Evolutionary conservation across 2,888 invertebrate species (phyloP).

Genomic region (Chironomus tentans): DNA sequence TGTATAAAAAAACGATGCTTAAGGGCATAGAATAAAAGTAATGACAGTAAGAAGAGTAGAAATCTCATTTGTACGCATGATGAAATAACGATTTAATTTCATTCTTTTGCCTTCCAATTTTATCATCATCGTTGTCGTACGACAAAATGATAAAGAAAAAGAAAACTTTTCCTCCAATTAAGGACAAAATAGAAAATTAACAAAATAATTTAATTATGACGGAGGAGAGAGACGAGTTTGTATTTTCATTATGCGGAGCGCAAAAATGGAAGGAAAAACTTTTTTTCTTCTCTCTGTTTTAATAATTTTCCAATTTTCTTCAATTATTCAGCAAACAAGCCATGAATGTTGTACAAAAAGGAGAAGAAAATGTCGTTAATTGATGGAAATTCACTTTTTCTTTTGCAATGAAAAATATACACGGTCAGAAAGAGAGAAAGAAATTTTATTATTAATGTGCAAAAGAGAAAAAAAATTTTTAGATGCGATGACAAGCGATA

Average conservation of each 20-base stretch:
- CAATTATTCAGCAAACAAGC: constrained; percentile 24
- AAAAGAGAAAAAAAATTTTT: not conserved
- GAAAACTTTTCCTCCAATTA: constrained; percentile 14
- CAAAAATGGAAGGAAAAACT: not conserved
- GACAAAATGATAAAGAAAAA: not conserved
- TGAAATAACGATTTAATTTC: not conserved
- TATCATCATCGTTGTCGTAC: not conserved
- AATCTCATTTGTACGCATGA: constrained; percentile 14
- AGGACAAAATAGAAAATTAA: constrained; percentile 21
- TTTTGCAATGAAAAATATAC: not conserved
- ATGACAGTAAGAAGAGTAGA: not conserved
- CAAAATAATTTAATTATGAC: constrained; percentile 18
- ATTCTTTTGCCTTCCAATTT: not conserved
- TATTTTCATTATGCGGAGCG: not conserved
- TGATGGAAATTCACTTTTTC: not conserved
- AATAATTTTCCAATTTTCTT: constrained; percentile 25
- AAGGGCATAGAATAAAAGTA: not conserved
- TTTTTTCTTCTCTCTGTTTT: not conserved
- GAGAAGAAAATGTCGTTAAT: constrained; percentile 1
- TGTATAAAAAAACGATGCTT: not conserved
- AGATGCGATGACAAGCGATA: not conserved
- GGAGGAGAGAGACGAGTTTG: not conserved
- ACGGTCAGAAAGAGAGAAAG: not conserved
- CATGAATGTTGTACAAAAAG: not conserved
- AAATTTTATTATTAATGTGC: not conserved